Percentiles rank a stretch among this genome's conserved stretches.
These are phyloP conservation scores for Cacatua alba DNA, from an alignment of 2,113 vertebrate species.

Conservation along the genomic window DNA sequence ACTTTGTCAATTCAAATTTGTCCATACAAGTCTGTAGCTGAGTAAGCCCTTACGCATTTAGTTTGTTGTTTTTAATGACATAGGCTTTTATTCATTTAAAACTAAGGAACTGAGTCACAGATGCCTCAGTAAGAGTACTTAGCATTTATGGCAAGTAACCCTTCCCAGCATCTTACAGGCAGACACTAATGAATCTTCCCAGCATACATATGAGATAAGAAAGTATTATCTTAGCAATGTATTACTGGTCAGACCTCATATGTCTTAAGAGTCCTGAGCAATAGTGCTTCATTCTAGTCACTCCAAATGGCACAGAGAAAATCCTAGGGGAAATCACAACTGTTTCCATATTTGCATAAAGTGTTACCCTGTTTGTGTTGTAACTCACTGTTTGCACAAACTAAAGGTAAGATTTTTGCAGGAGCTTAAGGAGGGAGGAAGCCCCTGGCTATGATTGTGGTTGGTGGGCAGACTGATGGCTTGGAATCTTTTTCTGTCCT, in stretches of 20 bases:
- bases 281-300: neutral
- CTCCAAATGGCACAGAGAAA: neutral
- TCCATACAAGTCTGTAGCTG: neutral
- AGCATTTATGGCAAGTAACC: neutral
- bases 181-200: constrained; percentile 45
- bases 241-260: constrained; percentile 22
- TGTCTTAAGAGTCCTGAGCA: neutral
- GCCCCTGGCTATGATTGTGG: fast-evolving
- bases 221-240: neutral
- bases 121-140: constrained; percentile 4
- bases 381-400: neutral
- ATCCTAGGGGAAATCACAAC: neutral
- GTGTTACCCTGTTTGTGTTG: neutral
- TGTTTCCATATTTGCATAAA: neutral
- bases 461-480: neutral
- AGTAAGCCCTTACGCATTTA: neutral
- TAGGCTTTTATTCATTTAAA: constrained; percentile 45
- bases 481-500: neutral
- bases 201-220: neutral
- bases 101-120: constrained; percentile 44
- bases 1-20: constrained; percentile 17
- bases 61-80: neutral
- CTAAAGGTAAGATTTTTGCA: neutral
- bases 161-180: constrained; percentile 2
- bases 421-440: neutral